Conservation (phyloP, 2,113 vertebrate genomes). For the Panurus biarmicus region DNA sequence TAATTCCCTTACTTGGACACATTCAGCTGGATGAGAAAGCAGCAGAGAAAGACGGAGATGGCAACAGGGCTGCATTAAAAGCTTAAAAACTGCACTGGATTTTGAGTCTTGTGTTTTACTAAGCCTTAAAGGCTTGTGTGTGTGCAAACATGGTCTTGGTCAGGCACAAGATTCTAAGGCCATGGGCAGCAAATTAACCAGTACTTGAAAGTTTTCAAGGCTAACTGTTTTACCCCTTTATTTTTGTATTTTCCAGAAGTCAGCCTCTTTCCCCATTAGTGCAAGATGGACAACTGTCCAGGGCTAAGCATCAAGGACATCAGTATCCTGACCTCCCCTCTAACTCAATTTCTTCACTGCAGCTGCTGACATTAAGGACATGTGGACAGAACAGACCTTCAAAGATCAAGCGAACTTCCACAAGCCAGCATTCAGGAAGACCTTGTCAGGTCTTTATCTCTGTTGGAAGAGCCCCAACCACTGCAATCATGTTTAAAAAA, state of each 20-base stretch:
- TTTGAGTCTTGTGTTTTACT: not conserved
- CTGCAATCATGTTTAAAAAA: not conserved
- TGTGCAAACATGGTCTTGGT: not conserved
- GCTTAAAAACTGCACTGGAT: not conserved
- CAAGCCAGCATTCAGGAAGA: not conserved
- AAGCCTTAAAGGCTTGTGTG: not conserved
- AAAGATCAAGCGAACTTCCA: not conserved
- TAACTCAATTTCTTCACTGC: not conserved
- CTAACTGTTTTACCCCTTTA: not conserved
- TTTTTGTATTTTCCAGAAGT: not conserved
- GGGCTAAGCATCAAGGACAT: not conserved
- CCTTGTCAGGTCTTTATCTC: not conserved
- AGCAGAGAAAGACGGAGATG: not conserved
- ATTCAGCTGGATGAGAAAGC: not conserved
- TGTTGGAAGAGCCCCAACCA: not conserved
- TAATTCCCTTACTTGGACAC: not conserved
- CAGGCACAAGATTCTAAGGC: not conserved
- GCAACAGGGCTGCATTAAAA: not conserved
- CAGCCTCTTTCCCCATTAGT: not conserved
- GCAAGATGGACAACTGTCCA: not conserved
- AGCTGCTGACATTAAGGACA: conserved; percentile 10
- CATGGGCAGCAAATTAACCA: not conserved
- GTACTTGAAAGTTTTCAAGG: not conserved
- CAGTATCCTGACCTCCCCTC: not conserved
- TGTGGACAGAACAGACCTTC: not conserved